phyloP scores from a whole-genome alignment of 2,888 invertebrate genomes.

The Pocota personata region DNA sequence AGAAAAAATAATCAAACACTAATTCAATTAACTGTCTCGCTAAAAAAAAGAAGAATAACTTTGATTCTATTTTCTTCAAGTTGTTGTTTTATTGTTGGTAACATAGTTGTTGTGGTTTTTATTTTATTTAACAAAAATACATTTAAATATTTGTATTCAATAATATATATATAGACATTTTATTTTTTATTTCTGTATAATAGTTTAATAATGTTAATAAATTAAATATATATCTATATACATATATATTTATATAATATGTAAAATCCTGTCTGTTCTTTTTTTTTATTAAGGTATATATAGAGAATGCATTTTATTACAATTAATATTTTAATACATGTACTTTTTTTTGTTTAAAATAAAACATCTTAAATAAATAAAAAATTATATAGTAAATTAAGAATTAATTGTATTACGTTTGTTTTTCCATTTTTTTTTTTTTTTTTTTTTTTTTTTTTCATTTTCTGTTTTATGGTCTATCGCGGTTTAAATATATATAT shows the following conservation, averaged over 20 bases:
- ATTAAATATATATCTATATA: constrained; percentile 75
- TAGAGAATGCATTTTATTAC: constrained; percentile 62
- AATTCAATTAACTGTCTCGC: constrained; percentile 21
- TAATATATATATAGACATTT: constrained; percentile 48
- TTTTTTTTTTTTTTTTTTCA: background rate
- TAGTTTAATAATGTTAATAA: constrained; percentile 75
- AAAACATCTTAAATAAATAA: constrained; percentile 57
- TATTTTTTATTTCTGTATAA: constrained; percentile 58
- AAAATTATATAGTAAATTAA: constrained; percentile 53
- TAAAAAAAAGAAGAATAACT: constrained; percentile 12
- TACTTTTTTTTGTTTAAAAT: constrained; percentile 35
- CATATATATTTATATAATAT: constrained; percentile 73
- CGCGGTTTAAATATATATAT: constrained; percentile 69
- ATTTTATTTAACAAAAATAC: constrained; percentile 69
- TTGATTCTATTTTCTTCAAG: constrained; percentile 46
- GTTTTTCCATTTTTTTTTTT: constrained; percentile 7
- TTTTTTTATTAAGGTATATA: constrained; percentile 44
- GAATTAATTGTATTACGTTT: constrained; percentile 45
- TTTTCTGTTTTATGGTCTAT: constrained; percentile 57
- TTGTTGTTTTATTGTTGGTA: constrained; percentile 51
- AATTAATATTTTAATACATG: constrained; percentile 54
- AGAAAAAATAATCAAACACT: constrained; percentile 10
- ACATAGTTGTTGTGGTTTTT: constrained; percentile 66
- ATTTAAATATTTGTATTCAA: constrained; percentile 69
- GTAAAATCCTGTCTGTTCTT: constrained; percentile 62